Conservation (phyloP, 64 coral and sea anemone species). For the Stylophora pistillata region DNA sequence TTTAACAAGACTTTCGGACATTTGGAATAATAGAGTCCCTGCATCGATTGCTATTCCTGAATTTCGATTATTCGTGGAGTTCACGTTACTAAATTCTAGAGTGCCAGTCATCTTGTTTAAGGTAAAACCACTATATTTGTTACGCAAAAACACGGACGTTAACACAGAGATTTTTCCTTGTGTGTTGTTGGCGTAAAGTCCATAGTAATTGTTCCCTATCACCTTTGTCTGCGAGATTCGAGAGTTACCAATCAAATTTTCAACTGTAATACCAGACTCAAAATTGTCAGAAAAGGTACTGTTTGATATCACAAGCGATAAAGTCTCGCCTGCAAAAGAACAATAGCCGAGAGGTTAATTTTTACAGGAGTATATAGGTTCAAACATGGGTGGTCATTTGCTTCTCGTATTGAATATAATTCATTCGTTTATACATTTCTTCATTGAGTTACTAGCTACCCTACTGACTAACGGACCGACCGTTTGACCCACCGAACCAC, state of each 20-base stretch:
- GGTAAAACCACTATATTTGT: background rate
- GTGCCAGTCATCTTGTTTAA: background rate
- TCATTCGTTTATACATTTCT: too few species aligned
- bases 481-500: too few species aligned
- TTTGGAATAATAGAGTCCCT: background rate
- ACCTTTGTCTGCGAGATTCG: background rate
- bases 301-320: background rate
- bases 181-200: background rate
- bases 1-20: background rate
- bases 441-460: too few species aligned
- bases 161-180: background rate
- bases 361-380: too few species aligned
- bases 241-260: background rate
- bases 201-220: background rate
- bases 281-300: constrained; percentile 3
- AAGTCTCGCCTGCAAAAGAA: background rate
- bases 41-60: background rate
- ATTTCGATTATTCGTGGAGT: background rate
- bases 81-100: background rate
- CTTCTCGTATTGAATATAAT: too few species aligned
- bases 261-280: background rate
- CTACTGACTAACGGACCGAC: too few species aligned
- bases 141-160: background rate
- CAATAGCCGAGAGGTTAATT: too few species aligned
- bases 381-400: too few species aligned